A percentile compares a stretch with the other conserved stretches of the same genome.
Evolutionary conservation across 2,888 invertebrate genomes (phyloP).

Genomic region (Bibio marci): DNA sequence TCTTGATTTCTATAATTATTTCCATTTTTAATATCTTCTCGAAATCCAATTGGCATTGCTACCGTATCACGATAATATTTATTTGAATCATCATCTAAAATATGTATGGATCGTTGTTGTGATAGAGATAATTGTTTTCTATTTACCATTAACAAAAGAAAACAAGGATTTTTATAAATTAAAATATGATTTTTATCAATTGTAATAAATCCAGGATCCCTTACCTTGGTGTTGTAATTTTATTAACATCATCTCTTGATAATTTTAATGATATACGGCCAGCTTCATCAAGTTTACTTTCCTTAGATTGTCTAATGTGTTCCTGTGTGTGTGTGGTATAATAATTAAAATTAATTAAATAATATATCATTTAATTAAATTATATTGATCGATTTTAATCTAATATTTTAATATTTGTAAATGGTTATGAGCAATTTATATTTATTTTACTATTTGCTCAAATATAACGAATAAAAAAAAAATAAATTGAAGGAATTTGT

Average conservation of each 20-base stretch:
- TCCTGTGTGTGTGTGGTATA: no score
- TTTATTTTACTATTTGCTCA: no score
- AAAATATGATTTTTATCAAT: no score
- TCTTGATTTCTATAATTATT: conserved; percentile 11
- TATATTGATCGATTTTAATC: no score
- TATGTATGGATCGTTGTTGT: conserved; percentile 24
- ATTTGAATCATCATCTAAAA: conserved; percentile 27
- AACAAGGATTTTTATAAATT: no score
- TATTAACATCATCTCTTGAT: conserved; percentile 25
- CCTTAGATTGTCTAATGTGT: conserved; percentile 61
- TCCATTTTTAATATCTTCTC: conserved; percentile 24
- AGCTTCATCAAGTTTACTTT: conserved; percentile 56
- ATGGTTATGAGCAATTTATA: no score
- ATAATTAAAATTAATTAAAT: no score
- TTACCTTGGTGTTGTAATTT: conserved; percentile 15
- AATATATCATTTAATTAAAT: no score
- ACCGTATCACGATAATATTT: conserved; percentile 26
- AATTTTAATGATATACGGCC: conserved; percentile 30
- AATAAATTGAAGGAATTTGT: no score
- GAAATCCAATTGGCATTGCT: conserved; percentile 21
- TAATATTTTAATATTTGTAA: no score
- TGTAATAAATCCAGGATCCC: no score
- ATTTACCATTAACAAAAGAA: conserved; percentile 7
- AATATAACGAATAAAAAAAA: no score
- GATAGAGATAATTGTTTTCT: conserved; percentile 24